Evolutionary conservation across 2,113 vertebrate genomes (phyloP).

Genomic region (Donacobius atricapilla): DNA sequence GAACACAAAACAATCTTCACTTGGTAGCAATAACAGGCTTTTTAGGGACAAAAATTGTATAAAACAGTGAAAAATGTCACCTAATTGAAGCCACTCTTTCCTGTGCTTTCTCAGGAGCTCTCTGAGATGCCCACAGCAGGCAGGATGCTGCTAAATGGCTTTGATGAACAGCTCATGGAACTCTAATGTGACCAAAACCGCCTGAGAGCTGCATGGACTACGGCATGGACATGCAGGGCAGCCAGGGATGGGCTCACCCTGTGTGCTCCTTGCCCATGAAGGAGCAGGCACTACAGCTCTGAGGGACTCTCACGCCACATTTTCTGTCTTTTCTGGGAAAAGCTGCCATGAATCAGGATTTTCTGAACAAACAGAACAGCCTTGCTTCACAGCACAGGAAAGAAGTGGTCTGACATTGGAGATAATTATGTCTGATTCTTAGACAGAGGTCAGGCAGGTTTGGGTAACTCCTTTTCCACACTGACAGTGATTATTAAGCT

Average conservation of each 20-base stretch:
- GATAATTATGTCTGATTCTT: background rate
- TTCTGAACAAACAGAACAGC: background rate
- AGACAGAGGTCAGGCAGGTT: background rate
- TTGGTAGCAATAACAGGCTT: background rate
- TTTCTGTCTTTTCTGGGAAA: background rate
- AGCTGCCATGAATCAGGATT: background rate
- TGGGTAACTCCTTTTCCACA: background rate
- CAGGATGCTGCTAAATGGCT: background rate
- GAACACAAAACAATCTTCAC: background rate
- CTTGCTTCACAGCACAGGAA: rapidly evolving
- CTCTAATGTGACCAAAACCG: background rate
- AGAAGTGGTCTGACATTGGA: background rate
- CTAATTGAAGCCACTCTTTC: background rate
- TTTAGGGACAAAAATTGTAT: rapidly evolving
- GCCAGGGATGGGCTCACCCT: background rate
- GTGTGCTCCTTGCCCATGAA: background rate
- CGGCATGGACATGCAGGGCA: background rate
- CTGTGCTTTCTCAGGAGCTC: background rate
- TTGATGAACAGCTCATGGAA: background rate
- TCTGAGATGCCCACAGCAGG: background rate
- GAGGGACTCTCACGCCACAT: background rate
- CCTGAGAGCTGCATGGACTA: background rate
- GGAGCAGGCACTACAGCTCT: background rate
- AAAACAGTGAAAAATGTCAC: background rate
- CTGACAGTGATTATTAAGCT: background rate